Evolutionary conservation across 2,113 vertebrate genomes (phyloP).

Genomic region (Pseudopipra pipra): DNA sequence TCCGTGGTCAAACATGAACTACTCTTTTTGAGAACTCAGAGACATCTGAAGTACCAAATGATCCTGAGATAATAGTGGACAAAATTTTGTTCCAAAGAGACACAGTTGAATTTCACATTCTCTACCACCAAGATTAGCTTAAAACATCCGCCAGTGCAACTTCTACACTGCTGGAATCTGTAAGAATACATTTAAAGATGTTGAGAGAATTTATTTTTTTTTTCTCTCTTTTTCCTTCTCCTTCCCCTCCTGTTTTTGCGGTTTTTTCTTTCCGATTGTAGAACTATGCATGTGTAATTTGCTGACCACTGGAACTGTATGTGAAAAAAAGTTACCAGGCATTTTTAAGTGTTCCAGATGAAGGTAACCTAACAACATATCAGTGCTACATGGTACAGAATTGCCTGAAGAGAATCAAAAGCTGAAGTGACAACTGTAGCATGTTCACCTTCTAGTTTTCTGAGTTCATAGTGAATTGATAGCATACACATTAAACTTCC

Average conservation of each 20-base stretch:
- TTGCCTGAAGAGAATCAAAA: not conserved
- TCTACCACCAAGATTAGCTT: not conserved
- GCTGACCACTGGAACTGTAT: not conserved
- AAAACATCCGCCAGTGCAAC: not conserved
- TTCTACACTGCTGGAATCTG: not conserved
- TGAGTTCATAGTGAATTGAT: not conserved
- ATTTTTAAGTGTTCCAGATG: not conserved
- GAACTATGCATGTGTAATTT: not conserved
- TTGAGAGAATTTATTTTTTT: not conserved
- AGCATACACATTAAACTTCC: accelerated
- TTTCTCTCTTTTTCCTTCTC: not conserved
- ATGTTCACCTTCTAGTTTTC: not conserved
- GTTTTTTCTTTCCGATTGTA: not conserved
- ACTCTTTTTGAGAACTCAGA: not conserved
- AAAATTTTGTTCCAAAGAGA: not conserved
- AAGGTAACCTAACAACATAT: not conserved
- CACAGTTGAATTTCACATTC: not conserved
- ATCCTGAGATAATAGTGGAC: not conserved
- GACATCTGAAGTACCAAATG: not conserved
- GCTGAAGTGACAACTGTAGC: not conserved
- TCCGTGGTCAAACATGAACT: not conserved
- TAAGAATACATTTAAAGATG: not conserved
- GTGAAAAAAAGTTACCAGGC: not conserved
- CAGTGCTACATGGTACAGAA: not conserved
- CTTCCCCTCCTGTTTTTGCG: not conserved